phyloP scores from a whole-genome alignment of 1,140 invertebrate species.

The Anoplophora glabripennis region DNA sequence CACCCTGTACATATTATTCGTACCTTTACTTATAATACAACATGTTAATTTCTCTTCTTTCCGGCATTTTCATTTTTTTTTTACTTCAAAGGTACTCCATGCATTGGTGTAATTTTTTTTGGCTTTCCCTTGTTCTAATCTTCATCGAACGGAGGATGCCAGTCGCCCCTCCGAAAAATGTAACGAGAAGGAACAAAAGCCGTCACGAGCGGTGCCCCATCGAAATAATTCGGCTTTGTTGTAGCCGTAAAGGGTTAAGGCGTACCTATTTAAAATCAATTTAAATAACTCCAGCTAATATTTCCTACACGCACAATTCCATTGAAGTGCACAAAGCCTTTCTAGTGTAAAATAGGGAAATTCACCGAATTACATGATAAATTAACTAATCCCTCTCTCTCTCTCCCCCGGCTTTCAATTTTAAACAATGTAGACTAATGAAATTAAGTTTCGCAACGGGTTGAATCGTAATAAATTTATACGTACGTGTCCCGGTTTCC shows the following conservation, averaged over 20 bases:
- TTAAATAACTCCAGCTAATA: constrained; percentile 35
- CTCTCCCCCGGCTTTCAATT: constrained; percentile 45
- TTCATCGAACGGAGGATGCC: too few relatives aligned
- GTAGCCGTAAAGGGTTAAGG: constrained; percentile 14
- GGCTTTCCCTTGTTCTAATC: too few relatives aligned
- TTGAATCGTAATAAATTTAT: constrained; percentile 51
- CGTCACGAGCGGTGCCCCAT: neutral
- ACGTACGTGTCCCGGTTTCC: constrained; percentile 43
- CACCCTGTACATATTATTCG: too few relatives aligned
- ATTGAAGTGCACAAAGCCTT: constrained; percentile 37
- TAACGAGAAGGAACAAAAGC: neutral
- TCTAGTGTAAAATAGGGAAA: constrained; percentile 41
- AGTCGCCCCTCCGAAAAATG: neutral
- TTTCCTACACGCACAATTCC: constrained; percentile 38
- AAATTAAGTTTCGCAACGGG: constrained; percentile 49
- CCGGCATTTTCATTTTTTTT: too few relatives aligned
- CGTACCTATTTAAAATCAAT: constrained; percentile 34
- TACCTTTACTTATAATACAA: too few relatives aligned
- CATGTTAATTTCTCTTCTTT: too few relatives aligned
- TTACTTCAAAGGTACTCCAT: too few relatives aligned
- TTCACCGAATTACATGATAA: constrained; percentile 48
- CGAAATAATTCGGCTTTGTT: constrained; percentile 19
- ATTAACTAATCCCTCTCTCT: constrained; percentile 47
- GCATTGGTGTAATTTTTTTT: too few relatives aligned
- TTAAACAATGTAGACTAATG: constrained; percentile 49